A percentile compares a stretch with the other conserved stretches of the same genome.
Conservation (phyloP, 2,113 vertebrate species). For the Oreamnos americanus region DNA sequence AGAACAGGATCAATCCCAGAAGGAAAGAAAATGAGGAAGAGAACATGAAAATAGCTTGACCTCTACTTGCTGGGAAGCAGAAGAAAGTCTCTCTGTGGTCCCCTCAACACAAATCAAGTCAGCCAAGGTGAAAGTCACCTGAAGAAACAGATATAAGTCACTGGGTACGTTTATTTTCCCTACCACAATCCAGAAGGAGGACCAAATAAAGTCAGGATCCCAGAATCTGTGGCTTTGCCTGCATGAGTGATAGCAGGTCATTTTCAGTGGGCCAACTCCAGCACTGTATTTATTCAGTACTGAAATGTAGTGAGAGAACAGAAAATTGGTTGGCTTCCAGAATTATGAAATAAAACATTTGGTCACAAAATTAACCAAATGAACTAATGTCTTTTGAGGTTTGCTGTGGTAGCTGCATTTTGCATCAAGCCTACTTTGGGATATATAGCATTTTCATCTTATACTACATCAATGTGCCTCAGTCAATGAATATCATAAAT, state of each 20-base stretch:
- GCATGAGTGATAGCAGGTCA: conserved; percentile 58
- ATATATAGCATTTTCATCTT: conserved; percentile 38
- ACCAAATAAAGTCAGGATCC: conserved; percentile 51
- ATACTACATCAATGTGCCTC: neutral
- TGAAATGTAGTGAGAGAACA: conserved; percentile 60
- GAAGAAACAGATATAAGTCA: conserved; percentile 77
- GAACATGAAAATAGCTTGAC: conserved; percentile 55
- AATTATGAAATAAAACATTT: conserved; percentile 71
- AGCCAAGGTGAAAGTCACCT: conserved; percentile 72
- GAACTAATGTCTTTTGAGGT: conserved; percentile 61
- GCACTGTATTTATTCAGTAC: conserved; percentile 58
- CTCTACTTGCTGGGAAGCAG: conserved; percentile 36
- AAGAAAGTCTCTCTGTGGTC: conserved; percentile 53
- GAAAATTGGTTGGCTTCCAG: conserved; percentile 66
- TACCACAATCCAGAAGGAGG: conserved; percentile 54
- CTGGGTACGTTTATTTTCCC: conserved; percentile 62
- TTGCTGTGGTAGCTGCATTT: conserved; percentile 61
- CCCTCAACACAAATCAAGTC: conserved; percentile 64
- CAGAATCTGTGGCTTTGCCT: conserved; percentile 45
- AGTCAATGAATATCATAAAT: conserved; percentile 51
- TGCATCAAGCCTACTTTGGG: conserved; percentile 30
- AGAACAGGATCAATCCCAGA: conserved; percentile 32
- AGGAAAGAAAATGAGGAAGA: conserved; percentile 47
- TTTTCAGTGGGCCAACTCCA: conserved; percentile 61
- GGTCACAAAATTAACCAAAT: conserved; percentile 67